Base-by-base conservation (phyloP, 2,797 vertebrate species). In the Pangasius djambal region DNA sequence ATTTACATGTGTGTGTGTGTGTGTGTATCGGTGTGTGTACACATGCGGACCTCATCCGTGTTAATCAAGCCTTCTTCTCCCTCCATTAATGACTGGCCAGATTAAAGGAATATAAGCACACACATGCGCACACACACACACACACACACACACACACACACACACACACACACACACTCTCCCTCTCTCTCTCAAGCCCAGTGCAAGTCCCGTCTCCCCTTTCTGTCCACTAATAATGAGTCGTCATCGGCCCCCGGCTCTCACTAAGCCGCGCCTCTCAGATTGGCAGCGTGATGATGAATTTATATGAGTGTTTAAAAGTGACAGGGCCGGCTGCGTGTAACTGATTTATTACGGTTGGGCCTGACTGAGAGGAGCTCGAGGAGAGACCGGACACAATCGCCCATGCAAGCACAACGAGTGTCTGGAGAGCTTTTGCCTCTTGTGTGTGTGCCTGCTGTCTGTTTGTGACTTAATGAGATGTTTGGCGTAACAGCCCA, bases 301-400 rank as follows among this genome's bases (percentile, higher is more conserved):
- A 97, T 98, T 97, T 97, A 97, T 97, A 98, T 97, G 94, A 96
- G 95, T 94, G 93, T 97, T 97, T 97, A 96, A 89, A 65, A 91
- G 94, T 86, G 90, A 83, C 85, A 86, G 75, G 90, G 88, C 34
- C 34, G 78, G 52, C 52, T 59, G 65, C 3, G 87, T 72, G 65
- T 83, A 83, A 88, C 67, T 83, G 87, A 88, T 83, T 88, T 83
- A 83, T 83, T 22, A 72, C 28, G 18, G 22, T 37, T 15, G 16
- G 16, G 78, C 50, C 87, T 72, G 86, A 82, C 77, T 61, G 63
- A 70, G 48, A 9, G 48, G 48, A 55, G 77, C 61, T 1, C 28
- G 1, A 40, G 77, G 44, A 55, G 78, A 59, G 50, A 59, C 34
- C 37, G 37, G n/a, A 55, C 63, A 70, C 44, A 28, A 70, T 40